Base-by-base conservation (phyloP, 2,113 vertebrate species). In the Stictonetta naevosa region DNA sequence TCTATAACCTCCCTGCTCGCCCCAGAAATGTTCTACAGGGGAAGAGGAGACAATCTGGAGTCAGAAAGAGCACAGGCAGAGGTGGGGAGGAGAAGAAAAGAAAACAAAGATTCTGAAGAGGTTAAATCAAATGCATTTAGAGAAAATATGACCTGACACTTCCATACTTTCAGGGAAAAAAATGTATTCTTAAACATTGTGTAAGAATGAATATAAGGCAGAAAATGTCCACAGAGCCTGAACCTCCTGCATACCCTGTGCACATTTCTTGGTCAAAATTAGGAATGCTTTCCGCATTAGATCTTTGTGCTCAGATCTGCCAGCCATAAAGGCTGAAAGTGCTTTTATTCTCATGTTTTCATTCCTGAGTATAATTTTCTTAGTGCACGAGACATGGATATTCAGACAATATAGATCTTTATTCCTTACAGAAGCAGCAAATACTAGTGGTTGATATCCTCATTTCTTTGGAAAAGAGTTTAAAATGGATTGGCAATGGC, bases 401-500 rank as follows among this genome's bases (percentile, higher is more conserved):
- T 67, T 81, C 64, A 91, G 74, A 80, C 22, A 52, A 64, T 77
- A 90, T 23, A 81, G 81, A 71, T 69, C 80, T 89, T 92, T 84
- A 56, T 68, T 63, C 56, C 72, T 83, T 85, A 91, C 63, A 77
- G 77, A 63, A 88, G 59, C 74, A 95, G 90, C 25, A 85, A 92
- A 88, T 88, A 53, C 44, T 11, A 34, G 40, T 78, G 96, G 96
- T 72, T 58, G 91, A 86, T 75, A 40, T 22, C 67, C 81, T 93
- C 80, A 78, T 58, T 95, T 68, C 90, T 82, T 78, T 40, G 40
- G 92, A 86, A 95, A 95, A 91, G 85, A 91, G 87, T 91, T 23
- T 68, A 94, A 96, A 97, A 96, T 84, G 67, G 94, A 93, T 95
- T 92, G 92, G 91, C 73, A 79, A 92, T 60, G 68, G 82, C 52